phyloP scores from a whole-genome alignment of 92 coral and sea anemone genomes.

The Pocillopora grandis region DNA sequence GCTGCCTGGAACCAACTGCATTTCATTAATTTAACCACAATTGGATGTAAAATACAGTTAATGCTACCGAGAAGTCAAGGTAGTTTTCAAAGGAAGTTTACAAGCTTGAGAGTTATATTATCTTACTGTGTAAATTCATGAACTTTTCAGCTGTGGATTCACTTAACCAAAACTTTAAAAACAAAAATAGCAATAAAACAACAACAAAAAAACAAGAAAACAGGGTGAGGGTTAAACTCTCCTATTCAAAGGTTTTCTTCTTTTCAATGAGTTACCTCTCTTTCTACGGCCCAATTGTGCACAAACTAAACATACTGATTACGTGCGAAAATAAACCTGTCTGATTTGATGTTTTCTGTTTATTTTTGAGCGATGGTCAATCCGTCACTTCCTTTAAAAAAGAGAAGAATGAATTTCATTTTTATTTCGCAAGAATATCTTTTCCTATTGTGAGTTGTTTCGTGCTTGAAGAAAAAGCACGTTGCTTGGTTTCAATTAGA shows the following conservation, averaged over 20 bases:
- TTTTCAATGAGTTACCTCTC: neutral
- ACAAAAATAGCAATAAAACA: too few species aligned
- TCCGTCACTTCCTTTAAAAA: neutral
- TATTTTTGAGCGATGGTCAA: neutral
- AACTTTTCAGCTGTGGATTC: neutral
- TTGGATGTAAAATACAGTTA: neutral
- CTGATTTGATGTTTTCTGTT: neutral
- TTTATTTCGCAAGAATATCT: neutral
- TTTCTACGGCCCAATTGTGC: neutral
- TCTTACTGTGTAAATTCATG: too few species aligned
- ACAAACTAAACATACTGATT: neutral
- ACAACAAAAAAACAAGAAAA: too few species aligned
- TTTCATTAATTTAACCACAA: neutral
- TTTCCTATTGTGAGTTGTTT: neutral
- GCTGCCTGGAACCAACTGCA: slow-evolving; percentile 3
- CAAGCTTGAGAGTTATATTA: neutral
- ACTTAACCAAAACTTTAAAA: neutral
- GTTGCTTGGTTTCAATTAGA: slow-evolving; percentile 4
- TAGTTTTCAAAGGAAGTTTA: neutral
- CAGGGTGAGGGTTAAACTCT: too few species aligned
- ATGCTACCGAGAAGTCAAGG: neutral
- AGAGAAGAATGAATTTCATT: neutral
- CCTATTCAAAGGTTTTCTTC: neutral
- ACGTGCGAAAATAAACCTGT: neutral
- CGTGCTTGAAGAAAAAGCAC: neutral